Conservation (phyloP, 2,888 invertebrate genomes). For the Drosophila testacea region DNA sequence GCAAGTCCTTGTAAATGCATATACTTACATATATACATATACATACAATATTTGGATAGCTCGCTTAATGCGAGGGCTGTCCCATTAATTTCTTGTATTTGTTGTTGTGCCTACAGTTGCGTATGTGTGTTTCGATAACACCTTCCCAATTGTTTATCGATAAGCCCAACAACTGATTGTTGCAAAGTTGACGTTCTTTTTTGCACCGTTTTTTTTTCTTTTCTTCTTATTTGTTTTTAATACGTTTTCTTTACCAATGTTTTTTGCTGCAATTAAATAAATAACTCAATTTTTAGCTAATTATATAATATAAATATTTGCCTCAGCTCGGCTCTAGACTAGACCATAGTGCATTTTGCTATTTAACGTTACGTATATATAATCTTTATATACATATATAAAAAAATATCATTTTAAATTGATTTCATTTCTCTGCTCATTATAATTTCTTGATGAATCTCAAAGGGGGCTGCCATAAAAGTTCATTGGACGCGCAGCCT, state of each 20-base stretch:
- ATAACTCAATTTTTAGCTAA: slow-evolving; percentile 21
- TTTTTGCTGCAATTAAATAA: slow-evolving; percentile 18
- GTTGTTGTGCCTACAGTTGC: slow-evolving; percentile 36
- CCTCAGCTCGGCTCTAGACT: slow-evolving; percentile 50
- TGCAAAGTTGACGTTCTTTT: slow-evolving; percentile 34
- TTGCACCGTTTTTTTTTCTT: slow-evolving; percentile 44
- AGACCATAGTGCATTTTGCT: slow-evolving; percentile 63
- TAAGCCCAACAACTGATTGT: slow-evolving; percentile 35
- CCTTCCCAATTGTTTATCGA: slow-evolving; percentile 40
- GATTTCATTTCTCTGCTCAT: slow-evolving; percentile 34
- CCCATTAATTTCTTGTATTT: slow-evolving; percentile 38
- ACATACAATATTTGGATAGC: background rate
- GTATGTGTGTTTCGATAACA: slow-evolving; percentile 29
- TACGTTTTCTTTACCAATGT: slow-evolving; percentile 20
- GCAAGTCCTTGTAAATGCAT: slow-evolving; percentile 44
- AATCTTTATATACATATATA: background rate
- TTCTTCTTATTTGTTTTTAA: slow-evolving; percentile 12
- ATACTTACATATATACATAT: slow-evolving; percentile 17
- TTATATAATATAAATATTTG: slow-evolving; percentile 7
- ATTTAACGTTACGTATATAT: slow-evolving; percentile 6
- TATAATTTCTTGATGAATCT: slow-evolving; percentile 20
- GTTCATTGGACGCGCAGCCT: slow-evolving; percentile 43
- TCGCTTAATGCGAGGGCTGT: slow-evolving; percentile 9
- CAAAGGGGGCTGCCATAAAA: slow-evolving; percentile 44
- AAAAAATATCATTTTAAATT: slow-evolving; percentile 23